Base-by-base conservation (phyloP, 2,113 vertebrate species). In the Potamarius usumacintae region DNA sequence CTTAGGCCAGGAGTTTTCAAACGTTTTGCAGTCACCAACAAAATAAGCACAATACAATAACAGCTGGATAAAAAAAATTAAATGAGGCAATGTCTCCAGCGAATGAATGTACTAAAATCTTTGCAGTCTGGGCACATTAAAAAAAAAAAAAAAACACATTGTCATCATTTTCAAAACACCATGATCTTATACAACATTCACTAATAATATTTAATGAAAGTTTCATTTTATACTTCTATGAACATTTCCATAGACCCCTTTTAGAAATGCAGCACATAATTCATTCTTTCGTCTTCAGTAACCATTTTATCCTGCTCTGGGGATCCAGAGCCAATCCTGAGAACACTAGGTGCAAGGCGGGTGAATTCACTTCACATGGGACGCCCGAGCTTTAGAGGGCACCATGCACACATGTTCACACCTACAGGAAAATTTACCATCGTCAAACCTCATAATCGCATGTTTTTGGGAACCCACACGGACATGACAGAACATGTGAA, bases 21-120 rank as follows among this genome's bases (percentile, higher is more conserved):
- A 80, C n/a, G 57, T 80, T 80, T 80, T 80, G n/a, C 77, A 80
- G 2, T 20, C 27, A 80, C 53, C 15, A 57, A 58, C 53, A 80
- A 57, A 80, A 80, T 80, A 20, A 58, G 15, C 53, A 80, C 77
- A 80, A 80, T 80, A 80, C 77, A 80, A 80, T 57, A 80, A 80
- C 77, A 80, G 77, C 52, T 80, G 77, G 53, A 58, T 17, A 58
- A 80, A 48, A 74, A 18, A 74, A 22, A 48, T 48, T 48, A 74
- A 48, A 74, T 10, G 18, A n/a, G 22, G 1, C 74, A 30, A 7
- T 18, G n/a, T 80, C 53, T 15, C 77, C n/a, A 18, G 52, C 17
- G 53, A 80, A 30, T 57, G 9, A 58, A 80, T 58, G 52, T 57
- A 18, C 52, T 57, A 7, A 80, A 80, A 57, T 80, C 14, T 79